Percentiles rank a stretch among this genome's conserved stretches.
phyloP scores from a whole-genome alignment of 1,140 invertebrate species.

The Spodoptera frugiperda region DNA sequence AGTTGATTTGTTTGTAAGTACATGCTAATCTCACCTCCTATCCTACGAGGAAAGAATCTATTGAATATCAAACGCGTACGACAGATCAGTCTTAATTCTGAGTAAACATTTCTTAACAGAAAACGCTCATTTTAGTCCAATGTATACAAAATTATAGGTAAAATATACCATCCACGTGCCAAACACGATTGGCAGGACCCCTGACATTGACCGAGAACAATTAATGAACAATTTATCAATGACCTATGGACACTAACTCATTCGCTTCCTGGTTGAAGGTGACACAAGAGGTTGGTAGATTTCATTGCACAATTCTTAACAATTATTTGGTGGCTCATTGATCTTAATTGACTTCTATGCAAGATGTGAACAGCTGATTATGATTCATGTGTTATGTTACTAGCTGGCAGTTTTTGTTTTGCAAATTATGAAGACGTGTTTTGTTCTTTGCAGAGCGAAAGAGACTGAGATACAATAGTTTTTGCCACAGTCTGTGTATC shows the following conservation, averaged over 20 bases:
- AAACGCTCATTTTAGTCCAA: too few species aligned
- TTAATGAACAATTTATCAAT: not conserved
- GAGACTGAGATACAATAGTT: too few species aligned
- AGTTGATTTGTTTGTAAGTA: too few species aligned
- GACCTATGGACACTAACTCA: not conserved
- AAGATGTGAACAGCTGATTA: not conserved
- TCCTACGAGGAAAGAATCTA: too few species aligned
- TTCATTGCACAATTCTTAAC: not conserved
- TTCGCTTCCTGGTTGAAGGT: not conserved
- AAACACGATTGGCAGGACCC: not conserved
- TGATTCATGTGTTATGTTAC: slow-evolving; percentile 1
- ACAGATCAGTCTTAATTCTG: too few species aligned
- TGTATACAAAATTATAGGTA: too few species aligned
- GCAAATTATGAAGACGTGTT: not conserved
- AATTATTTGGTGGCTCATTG: slow-evolving; percentile 3
- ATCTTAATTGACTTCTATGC: slow-evolving; percentile 1
- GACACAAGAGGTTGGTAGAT: not conserved
- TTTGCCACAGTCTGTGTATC: too few species aligned
- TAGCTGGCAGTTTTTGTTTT: not conserved
- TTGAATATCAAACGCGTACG: too few species aligned
- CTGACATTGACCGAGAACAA: not conserved
- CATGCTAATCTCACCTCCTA: too few species aligned
- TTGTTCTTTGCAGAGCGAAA: not conserved
- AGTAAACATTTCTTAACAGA: too few species aligned
- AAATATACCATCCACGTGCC: too few species aligned